Evolutionary conservation across 1,140 invertebrate species (phyloP).

Genomic region (Scaptomyza montana): DNA sequence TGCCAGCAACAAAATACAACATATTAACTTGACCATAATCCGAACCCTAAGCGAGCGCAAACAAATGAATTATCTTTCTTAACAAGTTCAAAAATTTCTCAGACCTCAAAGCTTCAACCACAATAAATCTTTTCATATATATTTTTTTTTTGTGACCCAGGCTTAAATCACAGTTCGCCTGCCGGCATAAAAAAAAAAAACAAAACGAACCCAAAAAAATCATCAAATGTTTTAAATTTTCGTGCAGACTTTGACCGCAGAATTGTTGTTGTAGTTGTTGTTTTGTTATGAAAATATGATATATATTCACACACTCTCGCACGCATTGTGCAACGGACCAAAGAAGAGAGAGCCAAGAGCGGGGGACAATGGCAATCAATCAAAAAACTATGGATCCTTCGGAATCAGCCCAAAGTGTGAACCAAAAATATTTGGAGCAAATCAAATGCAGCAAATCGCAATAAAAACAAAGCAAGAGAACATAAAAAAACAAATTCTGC

Average conservation of each 20-base stretch:
- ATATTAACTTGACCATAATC: constrained; percentile 12
- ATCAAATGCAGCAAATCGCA: constrained; percentile 65
- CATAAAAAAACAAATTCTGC: constrained; percentile 39
- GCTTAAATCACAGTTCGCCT: constrained; percentile 15
- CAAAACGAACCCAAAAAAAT: constrained; percentile 12
- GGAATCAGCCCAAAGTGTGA: constrained; percentile 69
- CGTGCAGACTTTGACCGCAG: constrained; percentile 73
- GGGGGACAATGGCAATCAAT: constrained; percentile 63
- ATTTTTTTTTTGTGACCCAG: constrained; percentile 25
- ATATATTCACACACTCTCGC: constrained; percentile 74
- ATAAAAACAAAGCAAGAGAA: constrained; percentile 8
- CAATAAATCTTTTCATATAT: constrained; percentile 67
- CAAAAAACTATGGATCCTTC: constrained; percentile 66
- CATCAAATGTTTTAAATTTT: constrained; percentile 64
- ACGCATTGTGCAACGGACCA: constrained; percentile 29
- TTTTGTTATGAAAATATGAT: constrained; percentile 75
- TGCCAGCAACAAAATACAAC: constrained; percentile 32
- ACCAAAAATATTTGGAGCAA: constrained; percentile 74
- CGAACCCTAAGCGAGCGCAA: neutral
- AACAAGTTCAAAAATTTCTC: constrained; percentile 58
- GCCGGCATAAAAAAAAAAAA: constrained; percentile 12
- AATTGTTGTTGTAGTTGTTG: constrained; percentile 47
- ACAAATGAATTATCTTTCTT: constrained; percentile 40
- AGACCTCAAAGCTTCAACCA: constrained; percentile 35
- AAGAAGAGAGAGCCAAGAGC: neutral